Evolutionary conservation across 2,797 vertebrate genomes (phyloP).

Genomic region (Rhinichthys osculus): DNA sequence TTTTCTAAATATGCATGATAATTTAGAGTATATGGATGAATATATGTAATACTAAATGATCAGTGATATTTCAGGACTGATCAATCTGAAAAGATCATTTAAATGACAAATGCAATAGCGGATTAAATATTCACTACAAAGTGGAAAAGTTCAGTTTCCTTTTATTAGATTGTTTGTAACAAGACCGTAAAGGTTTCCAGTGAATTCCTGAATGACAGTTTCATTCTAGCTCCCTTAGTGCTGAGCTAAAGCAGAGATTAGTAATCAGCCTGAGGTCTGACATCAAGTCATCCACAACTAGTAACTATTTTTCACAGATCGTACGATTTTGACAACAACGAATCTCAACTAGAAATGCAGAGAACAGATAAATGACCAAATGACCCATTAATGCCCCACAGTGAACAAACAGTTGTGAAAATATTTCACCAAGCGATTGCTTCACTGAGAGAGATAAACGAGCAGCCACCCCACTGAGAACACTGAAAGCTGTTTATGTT

Average conservation of each 20-base stretch:
- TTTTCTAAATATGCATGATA: not conserved
- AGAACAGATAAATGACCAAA: slow-evolving; percentile 29
- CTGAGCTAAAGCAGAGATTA: slow-evolving; percentile 26
- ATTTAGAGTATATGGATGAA: not conserved
- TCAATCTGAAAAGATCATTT: slow-evolving; percentile 1
- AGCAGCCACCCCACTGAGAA: slow-evolving; percentile 27
- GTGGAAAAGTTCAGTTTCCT: not conserved
- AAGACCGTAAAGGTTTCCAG: not conserved
- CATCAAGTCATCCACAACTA: slow-evolving; percentile 22
- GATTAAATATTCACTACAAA: not conserved
- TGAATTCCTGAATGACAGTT: slow-evolving; percentile 14
- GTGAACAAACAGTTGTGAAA: slow-evolving; percentile 40
- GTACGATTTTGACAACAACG: not conserved
- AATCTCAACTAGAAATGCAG: not conserved
- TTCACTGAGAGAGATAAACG: slow-evolving; percentile 35
- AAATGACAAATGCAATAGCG: not conserved
- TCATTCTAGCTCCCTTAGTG: slow-evolving; percentile 7
- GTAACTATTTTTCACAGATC: slow-evolving; percentile 20
- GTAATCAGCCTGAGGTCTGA: slow-evolving; percentile 24
- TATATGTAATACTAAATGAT: not conserved
- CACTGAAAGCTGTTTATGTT: slow-evolving; percentile 43
- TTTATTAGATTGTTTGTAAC: not conserved
- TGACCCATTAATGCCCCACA: slow-evolving; percentile 23
- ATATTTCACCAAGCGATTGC: slow-evolving; percentile 26
- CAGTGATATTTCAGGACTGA: not conserved